A percentile compares a stretch with the other conserved stretches of the same genome.
Conservation (phyloP, 2,888 invertebrate species). For the Lithophane ornitopus region DNA sequence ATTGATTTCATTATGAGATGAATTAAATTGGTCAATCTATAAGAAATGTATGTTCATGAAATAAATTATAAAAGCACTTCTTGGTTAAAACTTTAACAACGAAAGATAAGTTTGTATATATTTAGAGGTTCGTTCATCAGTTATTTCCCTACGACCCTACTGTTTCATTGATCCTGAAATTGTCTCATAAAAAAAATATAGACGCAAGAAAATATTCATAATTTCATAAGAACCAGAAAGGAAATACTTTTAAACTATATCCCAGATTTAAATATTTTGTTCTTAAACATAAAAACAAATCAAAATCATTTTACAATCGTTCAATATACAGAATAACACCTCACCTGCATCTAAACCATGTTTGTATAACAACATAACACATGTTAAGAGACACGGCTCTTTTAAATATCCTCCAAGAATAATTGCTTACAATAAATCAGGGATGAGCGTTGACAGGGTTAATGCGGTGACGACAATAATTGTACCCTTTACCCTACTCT, state of each 20-base stretch:
- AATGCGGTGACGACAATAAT: conserved; percentile 80
- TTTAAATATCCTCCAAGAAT: conserved; percentile 72
- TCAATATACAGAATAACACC: conserved; percentile 58
- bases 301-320: neutral
- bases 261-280: neutral
- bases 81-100: neutral
- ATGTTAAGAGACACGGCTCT: conserved; percentile 68
- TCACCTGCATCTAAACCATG: conserved; percentile 66
- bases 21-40: conserved; percentile 7
- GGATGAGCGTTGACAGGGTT: conserved; percentile 84
- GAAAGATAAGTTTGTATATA: neutral
- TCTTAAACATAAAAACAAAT: neutral
- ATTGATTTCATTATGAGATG: conserved; percentile 44
- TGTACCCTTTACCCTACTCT: conserved; percentile 76
- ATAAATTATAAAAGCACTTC: neutral
- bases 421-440: conserved; percentile 86
- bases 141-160: neutral
- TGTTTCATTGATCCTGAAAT: neutral
- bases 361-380: conserved; percentile 76
- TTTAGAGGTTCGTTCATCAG: neutral
- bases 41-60: neutral
- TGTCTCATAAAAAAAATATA: too few relatives aligned
- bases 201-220: neutral
- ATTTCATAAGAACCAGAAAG: neutral
- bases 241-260: neutral